Percentiles rank a stretch among this genome's conserved stretches.
phyloP scores from a whole-genome alignment of 2,888 invertebrate genomes.

The Lasioglossum oenotherae region DNA sequence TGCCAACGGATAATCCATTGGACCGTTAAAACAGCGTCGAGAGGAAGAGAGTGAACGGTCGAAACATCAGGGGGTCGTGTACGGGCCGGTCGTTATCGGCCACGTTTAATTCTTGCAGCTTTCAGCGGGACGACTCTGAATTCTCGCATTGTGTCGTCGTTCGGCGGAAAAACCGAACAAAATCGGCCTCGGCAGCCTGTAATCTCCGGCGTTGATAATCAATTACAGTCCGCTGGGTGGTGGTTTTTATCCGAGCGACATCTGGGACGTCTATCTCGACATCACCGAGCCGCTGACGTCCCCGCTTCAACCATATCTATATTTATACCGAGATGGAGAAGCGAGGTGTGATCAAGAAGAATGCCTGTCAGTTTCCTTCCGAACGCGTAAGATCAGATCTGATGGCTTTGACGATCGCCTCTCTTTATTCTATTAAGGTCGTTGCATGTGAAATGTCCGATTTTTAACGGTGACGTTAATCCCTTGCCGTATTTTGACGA shows the following conservation, averaged over 20 bases:
- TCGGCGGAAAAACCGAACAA: not conserved
- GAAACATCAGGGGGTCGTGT: not conserved
- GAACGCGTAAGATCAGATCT: no score
- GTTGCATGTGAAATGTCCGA: no score
- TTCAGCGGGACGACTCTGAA: not conserved
- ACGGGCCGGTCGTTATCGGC: not conserved
- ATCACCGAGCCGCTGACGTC: no score
- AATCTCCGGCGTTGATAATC: slow-evolving; percentile 2
- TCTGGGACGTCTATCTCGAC: not conserved
- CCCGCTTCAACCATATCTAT: no score
- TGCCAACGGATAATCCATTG: not conserved
- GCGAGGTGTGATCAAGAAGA: no score
- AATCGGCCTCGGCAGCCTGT: not conserved
- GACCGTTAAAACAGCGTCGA: not conserved
- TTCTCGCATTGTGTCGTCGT: not conserved
- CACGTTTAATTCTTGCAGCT: slow-evolving; percentile 6
- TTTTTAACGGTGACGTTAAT: no score
- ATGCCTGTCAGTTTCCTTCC: no score
- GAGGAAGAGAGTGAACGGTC: not conserved
- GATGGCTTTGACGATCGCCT: no score
- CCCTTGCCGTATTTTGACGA: no score
- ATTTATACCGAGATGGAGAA: no score
- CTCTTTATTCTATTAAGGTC: no score
- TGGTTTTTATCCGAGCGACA: not conserved
- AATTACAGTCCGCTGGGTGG: not conserved